Percentiles rank a stretch among this genome's conserved stretches.
Evolutionary conservation across 2,888 invertebrate genomes (phyloP).

Genomic region (Melolontha melolontha): DNA sequence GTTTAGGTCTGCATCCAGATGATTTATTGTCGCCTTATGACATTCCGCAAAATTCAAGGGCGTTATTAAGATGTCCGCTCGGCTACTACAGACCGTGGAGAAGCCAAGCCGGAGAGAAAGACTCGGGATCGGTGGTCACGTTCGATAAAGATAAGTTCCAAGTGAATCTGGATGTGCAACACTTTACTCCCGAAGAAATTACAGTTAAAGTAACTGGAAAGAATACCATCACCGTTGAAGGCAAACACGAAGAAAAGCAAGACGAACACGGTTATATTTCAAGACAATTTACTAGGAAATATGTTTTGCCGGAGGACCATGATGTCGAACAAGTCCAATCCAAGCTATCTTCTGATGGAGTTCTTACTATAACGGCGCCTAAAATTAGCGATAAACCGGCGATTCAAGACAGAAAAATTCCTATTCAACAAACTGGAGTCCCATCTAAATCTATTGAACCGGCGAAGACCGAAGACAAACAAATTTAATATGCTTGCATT

Average conservation of each 20-base stretch:
- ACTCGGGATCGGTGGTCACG: constrained; percentile 69
- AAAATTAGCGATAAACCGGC: constrained; percentile 59
- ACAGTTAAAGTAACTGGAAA: constrained; percentile 78
- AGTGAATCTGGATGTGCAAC: constrained; percentile 80
- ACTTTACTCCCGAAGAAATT: constrained; percentile 82
- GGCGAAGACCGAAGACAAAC: constrained; percentile 29
- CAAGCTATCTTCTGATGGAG: constrained; percentile 80
- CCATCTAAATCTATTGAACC: constrained; percentile 52
- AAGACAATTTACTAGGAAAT: constrained; percentile 81
- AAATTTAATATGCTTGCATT: constrained; percentile 1
- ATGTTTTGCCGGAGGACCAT: constrained; percentile 79
- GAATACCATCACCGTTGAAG: constrained; percentile 77
- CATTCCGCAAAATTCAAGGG: constrained; percentile 50
- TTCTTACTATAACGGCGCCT: constrained; percentile 77
- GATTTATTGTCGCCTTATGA: constrained; percentile 62
- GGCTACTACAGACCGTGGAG: constrained; percentile 64
- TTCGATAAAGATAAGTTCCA: constrained; percentile 77
- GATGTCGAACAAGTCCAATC: constrained; percentile 80
- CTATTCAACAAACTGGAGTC: constrained; percentile 63
- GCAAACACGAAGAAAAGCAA: constrained; percentile 81
- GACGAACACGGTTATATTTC: constrained; percentile 82
- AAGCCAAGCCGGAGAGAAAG: constrained; percentile 70
- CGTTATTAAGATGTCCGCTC: background rate
- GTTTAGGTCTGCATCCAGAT: constrained; percentile 63
- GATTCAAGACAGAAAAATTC: constrained; percentile 64